Conservation (phyloP, 2,797 vertebrate species). For the Nyctibius grandis region DNA sequence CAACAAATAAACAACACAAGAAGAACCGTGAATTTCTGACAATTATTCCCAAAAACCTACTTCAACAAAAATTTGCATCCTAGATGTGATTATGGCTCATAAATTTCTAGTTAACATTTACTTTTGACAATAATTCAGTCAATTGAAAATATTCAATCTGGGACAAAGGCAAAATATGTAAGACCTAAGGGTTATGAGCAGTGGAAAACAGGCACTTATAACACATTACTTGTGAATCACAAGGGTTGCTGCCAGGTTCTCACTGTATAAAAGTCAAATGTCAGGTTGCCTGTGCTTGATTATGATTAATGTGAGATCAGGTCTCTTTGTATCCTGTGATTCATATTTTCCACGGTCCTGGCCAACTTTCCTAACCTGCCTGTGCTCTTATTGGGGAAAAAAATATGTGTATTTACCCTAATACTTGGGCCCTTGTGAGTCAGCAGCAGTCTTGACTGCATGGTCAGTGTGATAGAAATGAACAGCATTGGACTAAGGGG, state of each 20-base stretch:
- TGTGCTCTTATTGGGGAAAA: not conserved
- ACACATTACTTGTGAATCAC: not conserved
- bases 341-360: not conserved
- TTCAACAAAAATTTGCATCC: not conserved
- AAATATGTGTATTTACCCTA: not conserved
- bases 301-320: not conserved
- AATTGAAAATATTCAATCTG: not conserved
- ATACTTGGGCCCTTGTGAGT: not conserved
- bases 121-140: not conserved
- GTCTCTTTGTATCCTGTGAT: not conserved
- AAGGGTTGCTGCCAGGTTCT: not conserved
- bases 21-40: not conserved
- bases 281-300: not conserved
- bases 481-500: not conserved
- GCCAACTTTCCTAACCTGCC: not conserved
- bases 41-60: not conserved
- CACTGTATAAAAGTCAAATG: not conserved
- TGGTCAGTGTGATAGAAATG: fast-evolving
- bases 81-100: not conserved
- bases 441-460: not conserved
- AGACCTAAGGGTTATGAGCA: not conserved
- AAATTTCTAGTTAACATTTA: not conserved
- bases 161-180: not conserved
- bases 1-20: not conserved
- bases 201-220: not conserved